Conservation (phyloP, 2,113 vertebrate genomes). For the Phyllostomus discolor region DNA sequence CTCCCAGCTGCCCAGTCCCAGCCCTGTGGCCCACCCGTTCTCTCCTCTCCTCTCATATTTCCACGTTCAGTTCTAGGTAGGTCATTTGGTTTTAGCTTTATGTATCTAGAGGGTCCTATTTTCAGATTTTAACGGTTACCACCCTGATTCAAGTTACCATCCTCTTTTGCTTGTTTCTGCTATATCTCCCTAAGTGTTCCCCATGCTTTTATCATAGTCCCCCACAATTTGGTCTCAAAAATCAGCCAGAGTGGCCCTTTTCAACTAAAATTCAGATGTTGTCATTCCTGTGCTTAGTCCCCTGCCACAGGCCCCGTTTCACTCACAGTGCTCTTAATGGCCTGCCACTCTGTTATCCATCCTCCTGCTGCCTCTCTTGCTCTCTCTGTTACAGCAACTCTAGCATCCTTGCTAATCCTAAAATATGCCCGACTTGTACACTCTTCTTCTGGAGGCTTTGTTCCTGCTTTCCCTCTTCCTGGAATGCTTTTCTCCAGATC, state of each 20-base stretch:
- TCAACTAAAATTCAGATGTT: neutral
- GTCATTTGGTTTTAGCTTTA: neutral
- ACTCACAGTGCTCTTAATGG: no score
- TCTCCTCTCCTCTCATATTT: neutral
- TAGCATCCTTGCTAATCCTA: neutral
- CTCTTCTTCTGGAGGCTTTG: neutral
- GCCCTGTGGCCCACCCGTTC: neutral
- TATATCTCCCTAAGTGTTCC: neutral
- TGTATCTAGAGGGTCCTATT: neutral
- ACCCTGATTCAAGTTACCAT: neutral
- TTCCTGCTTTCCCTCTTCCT: neutral
- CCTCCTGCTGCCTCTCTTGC: neutral
- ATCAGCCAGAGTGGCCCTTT: neutral
- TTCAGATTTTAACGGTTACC: neutral
- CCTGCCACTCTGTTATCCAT: neutral
- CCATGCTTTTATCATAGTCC: neutral
- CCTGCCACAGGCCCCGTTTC: neutral
- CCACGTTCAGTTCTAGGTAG: neutral
- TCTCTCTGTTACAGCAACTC: neutral
- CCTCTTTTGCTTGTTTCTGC: neutral
- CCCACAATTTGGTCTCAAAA: neutral
- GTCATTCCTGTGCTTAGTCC: neutral
- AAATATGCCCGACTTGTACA: neutral
- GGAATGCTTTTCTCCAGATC: neutral
- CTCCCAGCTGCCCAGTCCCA: neutral